phyloP scores from a whole-genome alignment of 2,113 vertebrate genomes.

The Erpornis zantholeuca region DNA sequence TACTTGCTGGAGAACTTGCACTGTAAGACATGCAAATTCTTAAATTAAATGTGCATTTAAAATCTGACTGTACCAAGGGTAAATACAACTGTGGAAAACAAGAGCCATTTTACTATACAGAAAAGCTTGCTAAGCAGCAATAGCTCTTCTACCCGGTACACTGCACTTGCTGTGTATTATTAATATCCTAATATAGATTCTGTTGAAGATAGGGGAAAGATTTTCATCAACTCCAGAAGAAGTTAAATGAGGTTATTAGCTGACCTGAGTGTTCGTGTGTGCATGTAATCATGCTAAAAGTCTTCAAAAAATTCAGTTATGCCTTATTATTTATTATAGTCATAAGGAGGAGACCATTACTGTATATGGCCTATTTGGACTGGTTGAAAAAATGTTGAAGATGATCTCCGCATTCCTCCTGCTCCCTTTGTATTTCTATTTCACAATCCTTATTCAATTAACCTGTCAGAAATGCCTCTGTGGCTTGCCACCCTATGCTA shows the following conservation, averaged over 20 bases:
- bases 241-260: background rate
- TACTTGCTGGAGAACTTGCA: background rate
- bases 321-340: background rate
- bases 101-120: background rate
- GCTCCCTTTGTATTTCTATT: background rate
- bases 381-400: background rate
- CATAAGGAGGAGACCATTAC: background rate
- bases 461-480: background rate
- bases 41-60: background rate
- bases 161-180: background rate
- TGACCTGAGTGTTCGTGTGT: background rate
- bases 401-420: background rate
- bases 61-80: background rate
- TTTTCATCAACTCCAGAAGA: background rate
- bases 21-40: background rate
- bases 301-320: background rate
- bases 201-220: background rate
- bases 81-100: background rate
- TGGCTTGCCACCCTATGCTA: background rate
- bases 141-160: background rate
- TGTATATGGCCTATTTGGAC: background rate
- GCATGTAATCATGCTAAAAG: accelerated
- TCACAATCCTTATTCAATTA: background rate
- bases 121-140: background rate
- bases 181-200: background rate